phyloP scores from a whole-genome alignment of 2,888 invertebrate genomes.

The Isoperla grammatica region DNA sequence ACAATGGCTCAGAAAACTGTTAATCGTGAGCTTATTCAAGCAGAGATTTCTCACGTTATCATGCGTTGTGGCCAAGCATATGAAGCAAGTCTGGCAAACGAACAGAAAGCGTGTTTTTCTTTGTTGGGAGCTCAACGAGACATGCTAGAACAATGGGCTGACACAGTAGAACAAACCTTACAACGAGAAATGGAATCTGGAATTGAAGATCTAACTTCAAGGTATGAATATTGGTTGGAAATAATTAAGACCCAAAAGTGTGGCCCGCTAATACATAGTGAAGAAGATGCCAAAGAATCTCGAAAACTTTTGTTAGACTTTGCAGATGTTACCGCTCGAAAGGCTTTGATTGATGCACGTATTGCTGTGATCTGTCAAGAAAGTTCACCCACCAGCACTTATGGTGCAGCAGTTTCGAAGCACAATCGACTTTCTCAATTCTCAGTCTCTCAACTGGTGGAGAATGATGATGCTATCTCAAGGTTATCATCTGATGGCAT shows the following conservation, averaged over 20 bases:
- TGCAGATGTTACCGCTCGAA: slow-evolving; percentile 66
- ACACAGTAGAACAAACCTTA: slow-evolving; percentile 64
- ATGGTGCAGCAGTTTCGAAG: too few species aligned
- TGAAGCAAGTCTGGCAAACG: slow-evolving; percentile 53
- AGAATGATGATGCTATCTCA: slow-evolving; percentile 39
- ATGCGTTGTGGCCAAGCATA: slow-evolving; percentile 63
- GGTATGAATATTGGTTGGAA: slow-evolving; percentile 60
- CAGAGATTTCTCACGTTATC: slow-evolving; percentile 69
- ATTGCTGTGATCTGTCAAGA: slow-evolving; percentile 62
- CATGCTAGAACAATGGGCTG: slow-evolving; percentile 68
- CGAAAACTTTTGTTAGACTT: slow-evolving; percentile 55
- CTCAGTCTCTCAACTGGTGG: slow-evolving; percentile 40
- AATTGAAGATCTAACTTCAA: slow-evolving; percentile 59
- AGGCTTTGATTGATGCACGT: slow-evolving; percentile 69
- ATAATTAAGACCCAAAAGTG: slow-evolving; percentile 46
- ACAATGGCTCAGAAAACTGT: slow-evolving; percentile 68
- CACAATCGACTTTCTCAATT: slow-evolving; percentile 32
- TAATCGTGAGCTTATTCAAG: slow-evolving; percentile 67
- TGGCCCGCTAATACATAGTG: slow-evolving; percentile 19
- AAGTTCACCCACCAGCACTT: background rate
- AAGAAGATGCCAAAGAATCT: slow-evolving; percentile 35
- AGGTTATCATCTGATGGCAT: slow-evolving; percentile 29
- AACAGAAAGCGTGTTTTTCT: slow-evolving; percentile 50
- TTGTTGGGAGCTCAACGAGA: slow-evolving; percentile 62
- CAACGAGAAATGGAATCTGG: slow-evolving; percentile 66